phyloP scores from a whole-genome alignment of 1,140 invertebrate species.

The Cydia fagiglandana region DNA sequence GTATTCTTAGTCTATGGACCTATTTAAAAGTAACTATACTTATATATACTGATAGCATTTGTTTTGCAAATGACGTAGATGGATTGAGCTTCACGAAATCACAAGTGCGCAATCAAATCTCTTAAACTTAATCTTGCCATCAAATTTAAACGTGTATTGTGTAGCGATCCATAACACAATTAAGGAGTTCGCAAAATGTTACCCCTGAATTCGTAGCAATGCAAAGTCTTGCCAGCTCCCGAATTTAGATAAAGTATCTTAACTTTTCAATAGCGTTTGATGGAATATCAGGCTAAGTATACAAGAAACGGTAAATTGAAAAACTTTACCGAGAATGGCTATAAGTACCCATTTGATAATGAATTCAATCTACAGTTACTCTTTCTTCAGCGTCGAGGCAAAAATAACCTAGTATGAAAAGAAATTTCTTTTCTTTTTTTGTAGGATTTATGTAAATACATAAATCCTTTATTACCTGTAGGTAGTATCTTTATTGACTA shows the following conservation, averaged over 20 bases:
- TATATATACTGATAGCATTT: too few relatives aligned
- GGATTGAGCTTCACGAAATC: neutral
- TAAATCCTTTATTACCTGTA: too few relatives aligned
- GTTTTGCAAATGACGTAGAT: neutral
- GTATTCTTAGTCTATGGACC: too few relatives aligned
- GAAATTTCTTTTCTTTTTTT: too few relatives aligned
- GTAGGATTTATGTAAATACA: too few relatives aligned
- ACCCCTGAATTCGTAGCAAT: slow-evolving; percentile 10
- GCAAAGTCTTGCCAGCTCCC: slow-evolving; percentile 4
- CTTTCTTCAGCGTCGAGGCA: too few relatives aligned
- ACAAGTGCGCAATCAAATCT: slow-evolving; percentile 10
- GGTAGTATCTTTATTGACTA: too few relatives aligned
- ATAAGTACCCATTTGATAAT: neutral
- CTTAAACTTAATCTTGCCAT: neutral
- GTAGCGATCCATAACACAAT: slow-evolving; percentile 18
- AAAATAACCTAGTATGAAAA: too few relatives aligned
- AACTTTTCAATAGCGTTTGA: slow-evolving; percentile 7
- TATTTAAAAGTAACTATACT: too few relatives aligned
- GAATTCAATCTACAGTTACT: too few relatives aligned
- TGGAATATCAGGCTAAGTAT: neutral
- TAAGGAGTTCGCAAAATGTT: slow-evolving; percentile 19
- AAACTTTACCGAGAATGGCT: neutral
- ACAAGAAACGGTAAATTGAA: slow-evolving; percentile 8
- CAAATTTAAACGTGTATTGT: slow-evolving; percentile 16
- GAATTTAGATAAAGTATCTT: slow-evolving; percentile 4